phyloP scores from a whole-genome alignment of 2,113 vertebrate genomes.

The Cettia cetti region DNA sequence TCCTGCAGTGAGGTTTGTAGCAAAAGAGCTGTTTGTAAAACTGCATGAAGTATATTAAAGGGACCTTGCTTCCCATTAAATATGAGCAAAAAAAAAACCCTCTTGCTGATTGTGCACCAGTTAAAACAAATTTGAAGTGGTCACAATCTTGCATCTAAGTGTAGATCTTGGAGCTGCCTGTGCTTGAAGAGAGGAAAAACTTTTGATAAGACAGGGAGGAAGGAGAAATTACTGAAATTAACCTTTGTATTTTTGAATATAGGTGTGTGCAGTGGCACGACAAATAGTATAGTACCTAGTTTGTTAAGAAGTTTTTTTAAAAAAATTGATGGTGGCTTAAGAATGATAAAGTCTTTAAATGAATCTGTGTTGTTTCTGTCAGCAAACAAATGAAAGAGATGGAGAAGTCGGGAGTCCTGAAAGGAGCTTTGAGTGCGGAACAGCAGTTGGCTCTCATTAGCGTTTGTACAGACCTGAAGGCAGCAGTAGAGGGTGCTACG shows the following conservation, averaged over 20 bases:
- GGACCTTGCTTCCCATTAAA: not conserved
- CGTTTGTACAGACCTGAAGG: slow-evolving; percentile 74
- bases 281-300: not conserved
- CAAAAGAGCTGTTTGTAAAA: not conserved
- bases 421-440: slow-evolving; percentile 73
- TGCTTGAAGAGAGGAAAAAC: not conserved
- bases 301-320: not conserved
- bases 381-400: slow-evolving; percentile 85
- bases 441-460: slow-evolving; percentile 86
- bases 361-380: not conserved
- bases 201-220: not conserved
- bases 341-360: not conserved
- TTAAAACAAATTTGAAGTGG: not conserved
- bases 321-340: not conserved
- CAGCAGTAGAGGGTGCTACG: slow-evolving; percentile 84
- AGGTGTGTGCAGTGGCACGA: not conserved
- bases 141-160: not conserved
- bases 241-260: not conserved
- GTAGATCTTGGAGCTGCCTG: not conserved
- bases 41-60: not conserved
- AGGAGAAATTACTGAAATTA: not conserved
- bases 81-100: not conserved
- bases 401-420: slow-evolving; percentile 77
- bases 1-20: not conserved
- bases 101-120: not conserved